Evolutionary conservation across 2,797 vertebrate species (phyloP).

Genomic region (Echiichthys vipera): DNA sequence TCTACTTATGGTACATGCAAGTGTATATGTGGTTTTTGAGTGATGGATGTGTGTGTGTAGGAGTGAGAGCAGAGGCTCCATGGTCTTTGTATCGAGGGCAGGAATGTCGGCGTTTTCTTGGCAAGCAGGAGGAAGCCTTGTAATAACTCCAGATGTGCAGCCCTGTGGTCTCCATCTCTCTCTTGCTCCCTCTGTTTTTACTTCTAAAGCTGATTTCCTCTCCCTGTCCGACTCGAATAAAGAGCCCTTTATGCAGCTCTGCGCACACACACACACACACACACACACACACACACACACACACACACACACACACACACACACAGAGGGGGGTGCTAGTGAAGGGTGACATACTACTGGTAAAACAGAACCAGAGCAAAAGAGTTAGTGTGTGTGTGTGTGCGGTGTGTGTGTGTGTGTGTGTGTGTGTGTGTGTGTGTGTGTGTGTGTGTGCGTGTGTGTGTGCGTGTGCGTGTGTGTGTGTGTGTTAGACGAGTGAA

Average conservation of each 20-base stretch:
- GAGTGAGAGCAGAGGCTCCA: constrained; percentile 77
- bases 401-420: constrained; percentile 18
- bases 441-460: constrained; percentile 9
- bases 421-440: constrained; percentile 21
- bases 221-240: constrained; percentile 86
- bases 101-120: constrained; percentile 91
- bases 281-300: constrained; percentile 44
- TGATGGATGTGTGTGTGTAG: constrained; percentile 75
- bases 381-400: constrained; percentile 15
- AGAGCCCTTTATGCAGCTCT: constrained; percentile 85
- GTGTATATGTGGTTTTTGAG: constrained; percentile 50
- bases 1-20: constrained; percentile 42
- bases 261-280: constrained; percentile 61
- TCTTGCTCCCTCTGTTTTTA: constrained; percentile 86
- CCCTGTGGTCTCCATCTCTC: constrained; percentile 85
- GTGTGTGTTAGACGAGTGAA: not conserved
- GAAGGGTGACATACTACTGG: constrained; percentile 76
- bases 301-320: constrained; percentile 22
- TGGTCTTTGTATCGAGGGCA: constrained; percentile 84
- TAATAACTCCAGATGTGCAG: constrained; percentile 97
- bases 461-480: not conserved
- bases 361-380: constrained; percentile 80
- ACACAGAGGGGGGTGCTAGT: constrained; percentile 39
- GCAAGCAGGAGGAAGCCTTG: constrained; percentile 84
- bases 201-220: constrained; percentile 88